Evolutionary conservation across 1,140 invertebrate genomes (phyloP).

Genomic region (Diachasma alloeum): DNA sequence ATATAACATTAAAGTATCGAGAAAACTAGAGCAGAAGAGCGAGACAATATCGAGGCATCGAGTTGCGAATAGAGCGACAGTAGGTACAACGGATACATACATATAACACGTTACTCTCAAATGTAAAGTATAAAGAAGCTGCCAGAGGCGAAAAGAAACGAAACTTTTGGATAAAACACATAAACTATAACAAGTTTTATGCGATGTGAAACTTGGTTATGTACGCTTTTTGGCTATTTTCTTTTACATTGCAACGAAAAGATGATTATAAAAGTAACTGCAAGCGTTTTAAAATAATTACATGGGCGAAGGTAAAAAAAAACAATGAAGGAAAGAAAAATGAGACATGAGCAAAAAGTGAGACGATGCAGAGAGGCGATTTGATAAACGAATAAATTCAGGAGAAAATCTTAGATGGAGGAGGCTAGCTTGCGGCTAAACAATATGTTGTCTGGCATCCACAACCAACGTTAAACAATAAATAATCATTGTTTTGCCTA

Average conservation of each 20-base stretch:
- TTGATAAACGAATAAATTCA: neutral
- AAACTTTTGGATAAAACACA: conserved; percentile 11
- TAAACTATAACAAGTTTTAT: conserved; percentile 5
- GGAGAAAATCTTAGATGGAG: neutral
- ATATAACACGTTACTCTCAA: neutral
- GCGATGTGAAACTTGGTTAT: neutral
- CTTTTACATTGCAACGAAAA: neutral
- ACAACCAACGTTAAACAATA: neutral
- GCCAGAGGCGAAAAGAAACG: neutral
- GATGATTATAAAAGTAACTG: neutral
- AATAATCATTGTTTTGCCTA: conserved; percentile 1
- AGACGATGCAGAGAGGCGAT: neutral
- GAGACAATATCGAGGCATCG: conserved; percentile 2
- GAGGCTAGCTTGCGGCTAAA: neutral
- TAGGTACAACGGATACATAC: neutral
- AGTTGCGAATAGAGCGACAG: neutral
- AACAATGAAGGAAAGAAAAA: neutral
- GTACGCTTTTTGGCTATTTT: neutral
- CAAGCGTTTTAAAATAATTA: neutral
- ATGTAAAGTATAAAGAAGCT: neutral
- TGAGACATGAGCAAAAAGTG: neutral
- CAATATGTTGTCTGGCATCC: neutral
- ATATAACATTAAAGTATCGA: neutral
- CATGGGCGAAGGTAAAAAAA: neutral
- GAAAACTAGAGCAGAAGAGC: conserved; percentile 7